Evolutionary conservation across 2,888 invertebrate genomes (phyloP), one percentile per base, ranked within the genome.

Genomic region (Rosalia funebris): DNA sequence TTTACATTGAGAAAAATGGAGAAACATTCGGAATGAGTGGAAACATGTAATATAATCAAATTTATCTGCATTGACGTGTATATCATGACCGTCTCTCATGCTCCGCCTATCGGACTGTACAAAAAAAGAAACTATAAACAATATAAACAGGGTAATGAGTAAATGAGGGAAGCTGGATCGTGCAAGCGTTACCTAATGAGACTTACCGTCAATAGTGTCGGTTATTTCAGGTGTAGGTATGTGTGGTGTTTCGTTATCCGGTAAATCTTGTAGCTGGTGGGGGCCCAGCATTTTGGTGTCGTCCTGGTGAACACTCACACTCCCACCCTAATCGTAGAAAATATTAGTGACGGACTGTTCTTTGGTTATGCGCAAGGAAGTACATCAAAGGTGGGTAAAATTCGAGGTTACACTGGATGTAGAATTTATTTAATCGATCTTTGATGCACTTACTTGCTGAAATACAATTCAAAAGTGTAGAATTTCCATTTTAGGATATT

Each of bases 201-300:
- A 84, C 90, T 90, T 83, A 91, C 90, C 90, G 82, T 91, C 90
- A 77, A 91, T 89, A 75, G 89, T 86, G 82, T 90, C 90, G 65
- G 88, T 86, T 77, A 88, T 87, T 81, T 91, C 90, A 39, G 89
- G 86, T 69, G 88, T 88, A 66, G 88, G 86, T 76, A 88, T 86
- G 69, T 86, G 85, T 71, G 85, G 84, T 78, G 84, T 86, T 72
- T 87, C 89, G 73, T 82, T 82, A 63, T 87, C 88, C 62, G 83
- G 83, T 72, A 86, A 84, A 67, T 87, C 87, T 74, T 84, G 84
- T 67, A 89, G 81, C 57, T 84, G 83, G 75, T 88, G 89, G 66
- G 86, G 84, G 53, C 86, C 84, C 75, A 89, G 79, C 79, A 89
- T 83, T 68, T 86, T 87, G 61, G 87, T 83, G 71, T 86, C 87